These are phyloP conservation scores for Heterodera filipjevi DNA, from an alignment of 2,888 invertebrate species.

Conservation along the genomic window DNA sequence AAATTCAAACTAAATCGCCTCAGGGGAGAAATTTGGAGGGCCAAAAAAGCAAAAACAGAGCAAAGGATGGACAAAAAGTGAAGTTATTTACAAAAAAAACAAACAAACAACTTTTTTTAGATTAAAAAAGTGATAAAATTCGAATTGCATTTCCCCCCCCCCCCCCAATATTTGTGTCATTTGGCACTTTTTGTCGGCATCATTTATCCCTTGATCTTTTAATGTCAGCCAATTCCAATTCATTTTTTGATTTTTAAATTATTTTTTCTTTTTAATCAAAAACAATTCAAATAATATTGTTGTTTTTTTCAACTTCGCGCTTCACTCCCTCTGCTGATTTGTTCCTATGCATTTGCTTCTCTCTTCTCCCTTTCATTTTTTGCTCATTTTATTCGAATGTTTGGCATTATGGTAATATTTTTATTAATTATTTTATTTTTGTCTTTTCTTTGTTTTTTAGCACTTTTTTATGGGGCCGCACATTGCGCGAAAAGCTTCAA, in stretches of 20 bases:
- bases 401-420: neutral
- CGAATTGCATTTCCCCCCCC: too few species aligned
- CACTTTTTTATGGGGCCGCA: neutral
- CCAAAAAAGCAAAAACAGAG: neutral
- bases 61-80: neutral
- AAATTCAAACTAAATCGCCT: neutral
- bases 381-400: neutral
- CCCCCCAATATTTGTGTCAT: too few species aligned
- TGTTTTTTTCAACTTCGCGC: too few species aligned
- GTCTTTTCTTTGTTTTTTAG: neutral
- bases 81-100: neutral
- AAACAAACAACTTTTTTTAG: too few species aligned
- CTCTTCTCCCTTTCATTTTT: neutral
- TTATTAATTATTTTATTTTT: neutral
- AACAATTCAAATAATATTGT: too few species aligned
- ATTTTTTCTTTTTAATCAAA: neutral
- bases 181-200: too few species aligned
- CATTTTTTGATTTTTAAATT: neutral
- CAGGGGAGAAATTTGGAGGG: neutral
- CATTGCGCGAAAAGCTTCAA: conserved; percentile 32
- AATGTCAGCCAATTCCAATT: too few species aligned
- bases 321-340: too few species aligned
- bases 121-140: too few species aligned
- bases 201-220: too few species aligned
- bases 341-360: neutral